A percentile compares a stretch with the other conserved stretches of the same genome.
Evolutionary conservation across 2,797 vertebrate species (phyloP).

Genomic region (Mormyrops boulengeri): DNA sequence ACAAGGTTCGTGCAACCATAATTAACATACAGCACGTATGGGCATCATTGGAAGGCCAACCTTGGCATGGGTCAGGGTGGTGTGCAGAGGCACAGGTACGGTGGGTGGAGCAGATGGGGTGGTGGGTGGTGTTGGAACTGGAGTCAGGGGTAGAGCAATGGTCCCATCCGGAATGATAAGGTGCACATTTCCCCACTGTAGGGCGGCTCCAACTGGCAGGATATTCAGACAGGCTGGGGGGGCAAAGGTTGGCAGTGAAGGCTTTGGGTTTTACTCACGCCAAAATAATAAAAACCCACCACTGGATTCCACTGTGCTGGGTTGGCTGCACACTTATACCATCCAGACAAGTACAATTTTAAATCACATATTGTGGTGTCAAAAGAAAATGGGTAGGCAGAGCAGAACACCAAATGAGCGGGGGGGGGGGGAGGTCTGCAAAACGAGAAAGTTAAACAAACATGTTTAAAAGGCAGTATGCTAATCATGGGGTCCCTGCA

Average conservation of each 20-base stretch:
- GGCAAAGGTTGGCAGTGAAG: background rate
- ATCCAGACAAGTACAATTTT: background rate
- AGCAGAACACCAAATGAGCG: background rate
- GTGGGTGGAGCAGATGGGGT: conserved; percentile 38
- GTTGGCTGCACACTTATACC: background rate
- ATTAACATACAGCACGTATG: too few relatives aligned
- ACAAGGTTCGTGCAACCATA: background rate
- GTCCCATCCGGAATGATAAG: conserved; percentile 61
- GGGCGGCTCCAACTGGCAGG: conserved; percentile 50
- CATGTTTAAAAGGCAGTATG: background rate
- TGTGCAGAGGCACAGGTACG: conserved; percentile 20
- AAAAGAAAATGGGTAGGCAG: background rate
- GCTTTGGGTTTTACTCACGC: background rate
- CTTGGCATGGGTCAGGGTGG: conserved; percentile 46
- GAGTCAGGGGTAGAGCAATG: conserved; percentile 48
- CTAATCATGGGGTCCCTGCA: background rate
- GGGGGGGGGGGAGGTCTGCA: background rate
- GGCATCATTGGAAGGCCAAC: conserved; percentile 36
- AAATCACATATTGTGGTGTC: background rate
- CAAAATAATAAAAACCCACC: background rate
- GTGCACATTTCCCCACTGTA: conserved; percentile 58
- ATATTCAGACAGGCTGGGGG: conserved; percentile 50
- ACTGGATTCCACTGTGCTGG: background rate
- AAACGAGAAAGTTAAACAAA: background rate
- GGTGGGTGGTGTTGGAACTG: conserved; percentile 38